Percentiles rank a stretch among this genome's conserved stretches.
These are phyloP conservation scores for Tor tambroides DNA, from an alignment of 2,113 vertebrate species.

Conservation along the genomic window DNA sequence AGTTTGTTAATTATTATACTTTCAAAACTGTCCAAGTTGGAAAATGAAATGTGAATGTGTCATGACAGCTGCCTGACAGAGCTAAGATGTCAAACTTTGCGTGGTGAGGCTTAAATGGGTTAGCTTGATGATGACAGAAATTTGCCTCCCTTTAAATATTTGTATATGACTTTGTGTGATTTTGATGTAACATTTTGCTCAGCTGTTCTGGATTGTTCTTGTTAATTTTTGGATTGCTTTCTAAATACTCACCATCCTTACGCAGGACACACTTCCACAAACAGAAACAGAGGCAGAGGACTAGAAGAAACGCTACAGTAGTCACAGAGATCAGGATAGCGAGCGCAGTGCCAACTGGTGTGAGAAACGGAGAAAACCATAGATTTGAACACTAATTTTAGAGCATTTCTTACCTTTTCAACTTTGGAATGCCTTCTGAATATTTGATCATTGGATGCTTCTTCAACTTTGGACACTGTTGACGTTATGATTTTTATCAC, in stretches of 20 bases:
- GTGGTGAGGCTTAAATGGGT: not conserved
- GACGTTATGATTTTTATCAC: not conserved
- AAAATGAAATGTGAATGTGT: not conserved
- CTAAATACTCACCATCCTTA: constrained; percentile 72
- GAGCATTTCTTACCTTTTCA: not conserved
- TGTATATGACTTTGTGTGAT: not conserved
- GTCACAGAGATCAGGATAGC: constrained; percentile 81
- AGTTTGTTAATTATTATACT: not conserved
- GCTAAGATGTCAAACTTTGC: not conserved
- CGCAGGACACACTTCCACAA: constrained; percentile 81
- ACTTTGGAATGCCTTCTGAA: not conserved
- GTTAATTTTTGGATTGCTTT: constrained; percentile 1
- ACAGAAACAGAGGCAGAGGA: constrained; percentile 79
- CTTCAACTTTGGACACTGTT: not conserved
- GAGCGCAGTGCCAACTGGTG: constrained; percentile 76
- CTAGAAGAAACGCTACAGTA: constrained; percentile 76
- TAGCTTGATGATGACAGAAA: not conserved
- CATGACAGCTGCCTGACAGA: not conserved
- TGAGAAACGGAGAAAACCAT: constrained; percentile 26
- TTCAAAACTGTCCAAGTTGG: not conserved
- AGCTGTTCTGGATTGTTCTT: not conserved
- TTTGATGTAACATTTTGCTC: not conserved
- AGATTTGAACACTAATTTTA: not conserved
- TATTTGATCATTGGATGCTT: not conserved
- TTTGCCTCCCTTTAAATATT: not conserved